Percentiles rank a stretch among this genome's conserved stretches.
phyloP scores from a whole-genome alignment of 2,113 vertebrate species.

The Diadophis punctatus region DNA sequence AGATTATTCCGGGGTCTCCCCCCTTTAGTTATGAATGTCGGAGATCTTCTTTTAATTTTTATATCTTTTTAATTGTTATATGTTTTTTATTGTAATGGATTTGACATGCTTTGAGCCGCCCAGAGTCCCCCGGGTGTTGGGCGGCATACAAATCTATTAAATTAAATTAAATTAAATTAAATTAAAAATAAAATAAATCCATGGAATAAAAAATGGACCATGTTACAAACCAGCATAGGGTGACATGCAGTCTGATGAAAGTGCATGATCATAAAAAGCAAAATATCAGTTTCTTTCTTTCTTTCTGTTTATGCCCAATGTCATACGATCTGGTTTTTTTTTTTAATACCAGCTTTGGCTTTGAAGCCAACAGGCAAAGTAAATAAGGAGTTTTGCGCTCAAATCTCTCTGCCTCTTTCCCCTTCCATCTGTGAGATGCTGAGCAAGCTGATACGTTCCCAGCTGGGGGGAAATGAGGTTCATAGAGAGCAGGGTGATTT shows the following conservation, averaged over 20 bases:
- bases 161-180: no score
- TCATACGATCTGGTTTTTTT: neutral
- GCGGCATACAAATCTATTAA: no score
- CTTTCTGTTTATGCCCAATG: neutral
- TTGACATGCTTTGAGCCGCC: no score
- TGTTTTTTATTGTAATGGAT: no score
- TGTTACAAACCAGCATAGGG: neutral
- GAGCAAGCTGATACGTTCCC: conserved; percentile 7
- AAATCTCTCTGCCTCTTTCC: conserved; percentile 1
- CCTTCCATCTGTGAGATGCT: conserved; percentile 17
- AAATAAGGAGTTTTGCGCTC: conserved; percentile 26
- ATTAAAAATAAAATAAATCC: no score
- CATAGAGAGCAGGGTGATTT: conserved; percentile 10
- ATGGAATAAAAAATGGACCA: neutral
- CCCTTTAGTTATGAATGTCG: no score
- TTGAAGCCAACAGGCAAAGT: conserved; percentile 2
- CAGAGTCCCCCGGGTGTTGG: no score
- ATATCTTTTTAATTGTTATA: no score
- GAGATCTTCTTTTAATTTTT: no score
- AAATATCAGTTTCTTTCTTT: neutral
- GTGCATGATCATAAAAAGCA: neutral
- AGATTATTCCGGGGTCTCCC: no score
- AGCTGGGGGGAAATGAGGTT: conserved; percentile 9
- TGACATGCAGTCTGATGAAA: neutral
- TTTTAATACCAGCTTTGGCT: neutral